Evolutionary conservation across 92 coral and sea anemone genomes (phyloP).

Genomic region (Metridium senile): DNA sequence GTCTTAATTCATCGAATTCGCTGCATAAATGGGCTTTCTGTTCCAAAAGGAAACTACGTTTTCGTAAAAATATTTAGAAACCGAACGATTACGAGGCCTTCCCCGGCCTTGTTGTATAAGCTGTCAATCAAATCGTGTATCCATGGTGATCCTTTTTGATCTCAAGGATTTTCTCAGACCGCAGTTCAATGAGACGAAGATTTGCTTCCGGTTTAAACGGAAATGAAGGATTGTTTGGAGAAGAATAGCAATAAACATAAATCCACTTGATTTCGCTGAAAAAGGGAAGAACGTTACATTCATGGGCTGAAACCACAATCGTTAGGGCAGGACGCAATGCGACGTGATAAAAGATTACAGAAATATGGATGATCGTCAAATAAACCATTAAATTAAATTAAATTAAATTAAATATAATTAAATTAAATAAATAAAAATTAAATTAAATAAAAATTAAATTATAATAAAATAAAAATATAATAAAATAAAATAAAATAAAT

Average conservation of each 20-base stretch:
- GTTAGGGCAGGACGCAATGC: too few species aligned
- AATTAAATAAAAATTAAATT: too few species aligned
- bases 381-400: too few species aligned
- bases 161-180: not conserved
- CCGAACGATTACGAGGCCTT: slow-evolving; percentile 19
- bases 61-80: slow-evolving; percentile 12
- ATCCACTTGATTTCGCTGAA: not conserved
- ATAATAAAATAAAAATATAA: too few species aligned
- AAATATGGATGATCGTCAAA: too few species aligned
- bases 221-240: not conserved
- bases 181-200: not conserved
- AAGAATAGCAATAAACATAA: not conserved
- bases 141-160: slow-evolving; percentile 22
- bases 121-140: slow-evolving; percentile 23
- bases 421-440: too few species aligned
- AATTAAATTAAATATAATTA: too few species aligned
- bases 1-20: slow-evolving; percentile 1
- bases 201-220: not conserved
- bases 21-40: slow-evolving; percentile 31
- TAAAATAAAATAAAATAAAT: too few species aligned
- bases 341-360: too few species aligned
- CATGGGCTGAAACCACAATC: not conserved
- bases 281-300: not conserved
- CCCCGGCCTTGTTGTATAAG: slow-evolving; percentile 14
- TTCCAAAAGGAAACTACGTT: slow-evolving; percentile 33